phyloP scores from a whole-genome alignment of 2,113 vertebrate genomes.

The Elgaria multicarinata region DNA sequence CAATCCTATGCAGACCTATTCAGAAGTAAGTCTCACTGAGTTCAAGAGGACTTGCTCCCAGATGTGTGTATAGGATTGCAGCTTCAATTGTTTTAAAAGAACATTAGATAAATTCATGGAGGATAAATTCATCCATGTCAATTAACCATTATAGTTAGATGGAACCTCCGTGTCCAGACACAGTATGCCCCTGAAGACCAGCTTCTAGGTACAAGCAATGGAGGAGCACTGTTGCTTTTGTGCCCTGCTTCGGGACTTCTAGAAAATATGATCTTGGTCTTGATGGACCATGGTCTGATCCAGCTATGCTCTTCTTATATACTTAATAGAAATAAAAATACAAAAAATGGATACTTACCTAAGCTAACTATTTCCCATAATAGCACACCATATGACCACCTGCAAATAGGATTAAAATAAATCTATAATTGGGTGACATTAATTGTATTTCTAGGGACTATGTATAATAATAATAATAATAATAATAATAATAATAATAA shows the following conservation, averaged over 20 bases:
- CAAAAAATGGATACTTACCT: conserved; percentile 76
- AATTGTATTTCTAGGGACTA: not conserved
- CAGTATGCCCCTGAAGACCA: not conserved
- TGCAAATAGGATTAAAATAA: conserved; percentile 61
- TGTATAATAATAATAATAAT: not conserved
- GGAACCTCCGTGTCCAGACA: not conserved
- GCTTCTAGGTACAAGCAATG: not conserved
- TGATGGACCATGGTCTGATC: not conserved
- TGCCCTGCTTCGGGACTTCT: not conserved
- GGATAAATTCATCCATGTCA: not conserved
- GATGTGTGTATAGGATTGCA: not conserved
- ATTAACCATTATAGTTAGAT: not conserved
- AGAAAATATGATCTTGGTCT: not conserved
- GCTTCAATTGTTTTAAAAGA: not conserved
- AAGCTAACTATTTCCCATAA: conserved; percentile 91
- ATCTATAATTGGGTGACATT: conserved; percentile 3
- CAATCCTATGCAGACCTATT: no score
- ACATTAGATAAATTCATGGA: not conserved
- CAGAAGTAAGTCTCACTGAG: no score
- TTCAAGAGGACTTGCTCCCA: not conserved
- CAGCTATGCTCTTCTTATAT: no score
- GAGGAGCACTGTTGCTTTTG: not conserved
- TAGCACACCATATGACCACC: conserved; percentile 89
- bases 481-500: no score
- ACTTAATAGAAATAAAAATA: not conserved